Conservation (phyloP, 2,797 vertebrate species). For the Taeniopygia guttata region DNA sequence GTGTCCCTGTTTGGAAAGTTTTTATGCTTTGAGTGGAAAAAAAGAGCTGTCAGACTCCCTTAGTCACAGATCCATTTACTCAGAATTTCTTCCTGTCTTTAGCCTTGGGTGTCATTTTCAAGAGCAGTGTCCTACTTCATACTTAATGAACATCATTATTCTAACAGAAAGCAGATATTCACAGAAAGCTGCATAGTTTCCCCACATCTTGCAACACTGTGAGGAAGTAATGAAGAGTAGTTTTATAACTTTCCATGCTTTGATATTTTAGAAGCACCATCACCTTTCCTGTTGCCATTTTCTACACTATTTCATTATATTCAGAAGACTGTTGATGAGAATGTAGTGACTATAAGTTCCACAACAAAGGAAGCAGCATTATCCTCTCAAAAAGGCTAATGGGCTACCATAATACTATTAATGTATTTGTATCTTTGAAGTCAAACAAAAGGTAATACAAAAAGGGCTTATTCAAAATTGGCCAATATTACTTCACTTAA, state of each 20-base stretch:
- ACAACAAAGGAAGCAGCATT: neutral
- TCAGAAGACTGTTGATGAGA: neutral
- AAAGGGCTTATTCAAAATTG: neutral
- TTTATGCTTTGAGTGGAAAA: neutral
- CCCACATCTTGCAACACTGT: neutral
- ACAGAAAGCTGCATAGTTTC: neutral
- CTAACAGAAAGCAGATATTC: neutral
- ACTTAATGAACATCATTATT: neutral
- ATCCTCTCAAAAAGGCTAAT: neutral
- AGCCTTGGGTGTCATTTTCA: neutral
- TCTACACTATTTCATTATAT: neutral
- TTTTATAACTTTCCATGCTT: neutral
- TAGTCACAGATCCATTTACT: neutral
- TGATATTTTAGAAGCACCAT: neutral
- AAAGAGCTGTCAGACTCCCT: neutral
- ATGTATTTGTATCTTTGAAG: neutral
- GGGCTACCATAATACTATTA: neutral
- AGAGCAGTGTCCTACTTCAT: neutral
- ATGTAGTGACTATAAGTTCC: neutral
- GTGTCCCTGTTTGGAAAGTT: neutral
- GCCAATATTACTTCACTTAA: neutral
- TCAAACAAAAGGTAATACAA: neutral
- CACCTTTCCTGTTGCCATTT: neutral
- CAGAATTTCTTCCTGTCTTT: neutral
- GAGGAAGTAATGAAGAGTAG: neutral